Evolutionary conservation across 2,113 vertebrate species (phyloP).

Genomic region (Xyliphius kryptos): DNA sequence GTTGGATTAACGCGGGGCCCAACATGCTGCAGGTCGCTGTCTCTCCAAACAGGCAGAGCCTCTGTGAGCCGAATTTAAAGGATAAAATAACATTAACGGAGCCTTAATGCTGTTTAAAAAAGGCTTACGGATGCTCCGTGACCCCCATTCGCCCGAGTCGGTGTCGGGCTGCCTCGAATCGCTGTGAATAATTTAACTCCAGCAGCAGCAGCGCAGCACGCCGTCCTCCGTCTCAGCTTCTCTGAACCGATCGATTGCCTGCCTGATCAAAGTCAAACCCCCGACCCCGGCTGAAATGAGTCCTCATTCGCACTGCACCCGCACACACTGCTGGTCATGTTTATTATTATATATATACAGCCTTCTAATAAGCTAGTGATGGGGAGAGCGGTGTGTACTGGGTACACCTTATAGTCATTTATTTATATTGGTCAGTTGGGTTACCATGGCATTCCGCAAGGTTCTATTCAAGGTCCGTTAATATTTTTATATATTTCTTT

Average conservation of each 20-base stretch:
- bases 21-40: conserved; percentile 9
- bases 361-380: neutral
- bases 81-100: conserved; percentile 15
- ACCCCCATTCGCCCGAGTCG: neutral
- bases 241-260: neutral
- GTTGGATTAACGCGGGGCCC: conserved; percentile 8
- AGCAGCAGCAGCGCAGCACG: neutral
- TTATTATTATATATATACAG: neutral
- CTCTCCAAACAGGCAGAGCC: conserved; percentile 17
- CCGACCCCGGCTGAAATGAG: neutral
- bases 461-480: no score
- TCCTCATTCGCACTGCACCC: neutral
- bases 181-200: conserved; percentile 10
- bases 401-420: neutral
- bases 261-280: conserved; percentile 3
- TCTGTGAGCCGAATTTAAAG: conserved; percentile 21
- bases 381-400: neutral
- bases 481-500: no score
- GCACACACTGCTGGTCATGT: neutral
- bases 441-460: no score
- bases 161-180: neutral
- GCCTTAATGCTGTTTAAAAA: conserved; percentile 4
- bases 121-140: conserved; percentile 5
- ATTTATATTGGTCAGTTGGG: no score
- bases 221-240: neutral